Evolutionary conservation across 2,113 vertebrate species (phyloP).

Genomic region (Redunca redunca): DNA sequence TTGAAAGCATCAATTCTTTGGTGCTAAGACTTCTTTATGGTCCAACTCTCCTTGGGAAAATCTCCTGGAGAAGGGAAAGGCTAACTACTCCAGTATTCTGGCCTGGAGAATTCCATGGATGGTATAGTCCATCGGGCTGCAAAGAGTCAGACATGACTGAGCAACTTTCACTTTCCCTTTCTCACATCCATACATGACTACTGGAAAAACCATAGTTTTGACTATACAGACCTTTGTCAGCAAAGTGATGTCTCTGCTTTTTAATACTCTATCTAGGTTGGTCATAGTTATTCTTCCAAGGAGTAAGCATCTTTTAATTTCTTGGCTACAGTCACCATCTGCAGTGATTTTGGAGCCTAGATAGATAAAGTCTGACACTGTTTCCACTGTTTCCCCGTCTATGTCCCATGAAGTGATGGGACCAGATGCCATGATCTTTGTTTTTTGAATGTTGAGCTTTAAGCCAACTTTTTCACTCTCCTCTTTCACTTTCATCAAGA

Average conservation of each 20-base stretch:
- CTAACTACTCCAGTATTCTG: not conserved
- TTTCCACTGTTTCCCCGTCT: not conserved
- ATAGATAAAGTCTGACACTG: not conserved
- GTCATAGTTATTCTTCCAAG: not conserved
- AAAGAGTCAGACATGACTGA: not conserved
- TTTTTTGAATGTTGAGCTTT: not conserved
- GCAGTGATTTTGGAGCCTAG: not conserved
- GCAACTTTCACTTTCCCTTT: not conserved
- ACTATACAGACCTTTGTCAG: not conserved
- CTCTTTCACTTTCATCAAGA: not conserved
- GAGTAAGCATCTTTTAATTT: not conserved
- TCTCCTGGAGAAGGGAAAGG: not conserved
- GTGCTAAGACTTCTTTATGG: not conserved
- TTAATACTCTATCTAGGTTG: not conserved
- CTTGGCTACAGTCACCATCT: not conserved
- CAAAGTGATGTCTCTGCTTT: not conserved
- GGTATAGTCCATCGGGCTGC: accelerated
- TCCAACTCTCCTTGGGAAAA: not conserved
- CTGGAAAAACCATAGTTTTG: not conserved
- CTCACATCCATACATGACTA: not conserved
- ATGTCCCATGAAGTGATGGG: not conserved
- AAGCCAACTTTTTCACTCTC: not conserved
- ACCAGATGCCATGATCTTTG: not conserved
- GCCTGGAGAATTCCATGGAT: not conserved
- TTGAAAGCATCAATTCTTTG: not conserved